Evolutionary conservation across 2,888 invertebrate species (phyloP).

Genomic region (Acronicta aceris): DNA sequence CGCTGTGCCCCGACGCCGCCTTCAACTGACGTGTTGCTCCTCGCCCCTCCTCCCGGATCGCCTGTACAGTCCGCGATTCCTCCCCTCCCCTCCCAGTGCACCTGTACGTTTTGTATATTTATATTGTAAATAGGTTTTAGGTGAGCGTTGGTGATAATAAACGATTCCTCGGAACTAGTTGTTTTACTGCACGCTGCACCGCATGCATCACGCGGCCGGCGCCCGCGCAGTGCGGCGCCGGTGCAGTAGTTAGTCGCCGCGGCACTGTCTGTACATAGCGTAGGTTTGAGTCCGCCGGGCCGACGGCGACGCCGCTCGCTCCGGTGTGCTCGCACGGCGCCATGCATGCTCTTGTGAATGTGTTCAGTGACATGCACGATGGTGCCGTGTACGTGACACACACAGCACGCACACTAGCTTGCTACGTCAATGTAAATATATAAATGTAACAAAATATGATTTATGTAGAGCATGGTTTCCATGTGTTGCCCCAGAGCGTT

Average conservation of each 20-base stretch:
- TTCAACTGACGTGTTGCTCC: background rate
- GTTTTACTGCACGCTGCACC: constrained; percentile 76
- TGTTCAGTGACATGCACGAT: background rate
- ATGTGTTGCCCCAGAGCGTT: constrained; percentile 12
- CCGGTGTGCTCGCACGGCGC: constrained; percentile 5
- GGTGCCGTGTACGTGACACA: background rate
- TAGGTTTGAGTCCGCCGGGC: background rate
- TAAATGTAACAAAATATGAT: background rate
- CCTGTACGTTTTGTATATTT: constrained; percentile 78
- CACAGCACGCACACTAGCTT: constrained; percentile 1
- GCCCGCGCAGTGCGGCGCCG: constrained; percentile 12
- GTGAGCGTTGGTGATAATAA: constrained; percentile 85
- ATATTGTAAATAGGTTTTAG: constrained; percentile 87
- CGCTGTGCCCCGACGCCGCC: constrained; percentile 9
- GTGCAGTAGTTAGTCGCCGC: constrained; percentile 18
- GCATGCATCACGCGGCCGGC: constrained; percentile 34
- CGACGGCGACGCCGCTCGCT: too few relatives aligned
- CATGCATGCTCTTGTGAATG: background rate
- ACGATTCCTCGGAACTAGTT: constrained; percentile 72
- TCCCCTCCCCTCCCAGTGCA: constrained; percentile 46
- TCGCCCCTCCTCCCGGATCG: constrained; percentile 46
- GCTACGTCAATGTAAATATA: background rate
- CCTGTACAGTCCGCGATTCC: constrained; percentile 78
- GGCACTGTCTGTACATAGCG: background rate
- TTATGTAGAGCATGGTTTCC: background rate